A percentile compares a stretch with the other conserved stretches of the same genome.
Conservation (phyloP, 2,113 vertebrate genomes). For the Halcyon senegalensis region DNA sequence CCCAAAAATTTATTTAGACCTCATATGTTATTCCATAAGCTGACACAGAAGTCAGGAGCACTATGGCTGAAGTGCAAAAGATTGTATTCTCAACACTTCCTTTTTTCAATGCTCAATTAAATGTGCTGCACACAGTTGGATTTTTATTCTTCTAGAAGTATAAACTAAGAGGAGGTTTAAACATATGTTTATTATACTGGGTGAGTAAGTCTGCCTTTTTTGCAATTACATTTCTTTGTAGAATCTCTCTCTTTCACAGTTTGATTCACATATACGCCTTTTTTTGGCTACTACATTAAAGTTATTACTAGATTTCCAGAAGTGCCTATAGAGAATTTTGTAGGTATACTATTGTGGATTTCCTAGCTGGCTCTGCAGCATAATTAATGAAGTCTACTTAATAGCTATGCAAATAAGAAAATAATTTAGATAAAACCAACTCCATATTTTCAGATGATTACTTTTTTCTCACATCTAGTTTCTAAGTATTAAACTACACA, state of each 20-base stretch:
- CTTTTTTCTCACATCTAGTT: not conserved
- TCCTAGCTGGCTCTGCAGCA: not conserved
- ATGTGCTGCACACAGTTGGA: not conserved
- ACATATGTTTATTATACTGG: not conserved
- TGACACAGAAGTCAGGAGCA: not conserved
- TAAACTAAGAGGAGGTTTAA: not conserved
- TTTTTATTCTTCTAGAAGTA: not conserved
- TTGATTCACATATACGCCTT: not conserved
- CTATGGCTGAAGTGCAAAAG: not conserved
- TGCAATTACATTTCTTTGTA: not conserved
- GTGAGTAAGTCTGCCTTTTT: not conserved
- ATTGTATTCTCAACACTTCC: not conserved
- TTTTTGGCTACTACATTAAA: not conserved
- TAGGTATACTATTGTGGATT: not conserved
- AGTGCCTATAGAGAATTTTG: not conserved
- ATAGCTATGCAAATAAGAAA: constrained; percentile 1
- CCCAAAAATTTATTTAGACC: not conserved
- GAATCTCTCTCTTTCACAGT: not conserved
- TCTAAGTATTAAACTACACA: constrained; percentile 21
- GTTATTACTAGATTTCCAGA: not conserved
- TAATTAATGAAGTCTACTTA: constrained; percentile 15
- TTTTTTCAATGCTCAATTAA: not conserved
- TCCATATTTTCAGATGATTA: not conserved
- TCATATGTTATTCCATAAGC: not conserved
- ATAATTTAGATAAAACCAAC: constrained; percentile 32